Evolutionary conservation across 2,888 invertebrate species (phyloP).

Genomic region (Apodemia zela): DNA sequence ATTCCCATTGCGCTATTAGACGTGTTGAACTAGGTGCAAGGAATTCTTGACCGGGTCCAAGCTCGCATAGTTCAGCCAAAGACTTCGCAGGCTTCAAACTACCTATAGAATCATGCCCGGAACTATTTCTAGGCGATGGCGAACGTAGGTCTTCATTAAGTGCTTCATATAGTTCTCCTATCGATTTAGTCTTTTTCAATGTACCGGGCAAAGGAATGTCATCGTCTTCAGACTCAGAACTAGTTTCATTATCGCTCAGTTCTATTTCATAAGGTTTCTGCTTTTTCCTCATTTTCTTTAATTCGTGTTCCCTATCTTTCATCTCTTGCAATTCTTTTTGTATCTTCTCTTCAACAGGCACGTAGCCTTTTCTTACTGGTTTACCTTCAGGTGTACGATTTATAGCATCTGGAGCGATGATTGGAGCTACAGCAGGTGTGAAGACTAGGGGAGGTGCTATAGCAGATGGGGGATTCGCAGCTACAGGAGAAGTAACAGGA

Average conservation of each 20-base stretch:
- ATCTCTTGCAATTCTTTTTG: conserved; percentile 92
- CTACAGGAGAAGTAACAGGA: conserved; percentile 50
- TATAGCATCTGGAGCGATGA: conserved; percentile 54
- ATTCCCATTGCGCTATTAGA: conserved; percentile 91
- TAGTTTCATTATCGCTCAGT: conserved; percentile 79
- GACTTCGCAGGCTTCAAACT: conserved; percentile 84
- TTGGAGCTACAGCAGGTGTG: conserved; percentile 51
- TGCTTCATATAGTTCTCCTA: conserved; percentile 84
- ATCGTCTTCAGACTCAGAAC: conserved; percentile 80
- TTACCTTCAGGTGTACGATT: conserved; percentile 81
- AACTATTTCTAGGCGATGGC: conserved; percentile 69
- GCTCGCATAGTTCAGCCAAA: conserved; percentile 84
- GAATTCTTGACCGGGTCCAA: conserved; percentile 82
- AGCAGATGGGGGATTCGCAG: conserved; percentile 50
- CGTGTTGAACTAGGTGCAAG: conserved; percentile 85
- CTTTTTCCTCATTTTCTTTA: conserved; percentile 85
- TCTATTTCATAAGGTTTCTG: conserved; percentile 83
- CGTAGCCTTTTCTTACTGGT: conserved; percentile 86
- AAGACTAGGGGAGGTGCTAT: conserved; percentile 60
- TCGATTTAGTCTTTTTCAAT: conserved; percentile 83
- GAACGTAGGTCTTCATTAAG: conserved; percentile 69
- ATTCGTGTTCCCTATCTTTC: conserved; percentile 89
- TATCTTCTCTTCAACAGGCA: conserved; percentile 93
- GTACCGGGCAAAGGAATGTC: conserved; percentile 81
- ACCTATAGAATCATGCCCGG: conserved; percentile 66